phyloP scores from a whole-genome alignment of 2,113 vertebrate genomes.

The Semnornis frantzii region DNA sequence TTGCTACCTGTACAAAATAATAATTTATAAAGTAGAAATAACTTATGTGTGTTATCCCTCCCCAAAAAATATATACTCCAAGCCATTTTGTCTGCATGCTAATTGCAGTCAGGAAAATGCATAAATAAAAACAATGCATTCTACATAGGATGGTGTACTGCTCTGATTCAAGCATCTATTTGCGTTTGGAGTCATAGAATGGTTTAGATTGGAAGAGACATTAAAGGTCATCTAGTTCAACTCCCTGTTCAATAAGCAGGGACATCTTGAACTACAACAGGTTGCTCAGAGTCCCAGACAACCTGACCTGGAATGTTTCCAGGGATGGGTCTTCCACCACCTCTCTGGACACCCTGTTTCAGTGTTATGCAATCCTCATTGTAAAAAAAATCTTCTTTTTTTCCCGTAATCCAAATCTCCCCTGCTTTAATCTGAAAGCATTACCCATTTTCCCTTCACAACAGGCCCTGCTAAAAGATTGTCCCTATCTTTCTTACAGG shows the following conservation, averaged over 20 bases:
- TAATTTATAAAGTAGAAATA: not conserved
- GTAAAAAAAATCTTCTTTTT: not conserved
- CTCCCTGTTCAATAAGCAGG: not conserved
- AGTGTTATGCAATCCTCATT: not conserved
- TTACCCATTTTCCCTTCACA: accelerated
- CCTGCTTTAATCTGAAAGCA: not conserved
- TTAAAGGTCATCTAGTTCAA: not conserved
- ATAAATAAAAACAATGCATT: conserved; percentile 18
- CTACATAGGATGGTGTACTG: not conserved
- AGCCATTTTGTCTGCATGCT: not conserved
- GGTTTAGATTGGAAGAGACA: not conserved
- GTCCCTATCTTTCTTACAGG: no score
- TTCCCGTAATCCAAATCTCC: not conserved
- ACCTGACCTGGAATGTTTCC: not conserved
- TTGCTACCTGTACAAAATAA: not conserved
- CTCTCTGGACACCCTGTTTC: not conserved
- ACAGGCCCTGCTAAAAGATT: not conserved
- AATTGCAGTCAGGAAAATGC: not conserved
- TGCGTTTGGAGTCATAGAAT: not conserved
- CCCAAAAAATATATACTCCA: not conserved
- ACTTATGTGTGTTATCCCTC: not conserved
- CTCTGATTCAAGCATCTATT: not conserved
- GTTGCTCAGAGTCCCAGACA: not conserved
- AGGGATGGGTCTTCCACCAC: not conserved
- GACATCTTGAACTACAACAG: not conserved